Evolutionary conservation across 23 tunicate species (phyloP), one percentile per base, ranked within the genome.

Genomic region (Trididemnum nubilum): DNA sequence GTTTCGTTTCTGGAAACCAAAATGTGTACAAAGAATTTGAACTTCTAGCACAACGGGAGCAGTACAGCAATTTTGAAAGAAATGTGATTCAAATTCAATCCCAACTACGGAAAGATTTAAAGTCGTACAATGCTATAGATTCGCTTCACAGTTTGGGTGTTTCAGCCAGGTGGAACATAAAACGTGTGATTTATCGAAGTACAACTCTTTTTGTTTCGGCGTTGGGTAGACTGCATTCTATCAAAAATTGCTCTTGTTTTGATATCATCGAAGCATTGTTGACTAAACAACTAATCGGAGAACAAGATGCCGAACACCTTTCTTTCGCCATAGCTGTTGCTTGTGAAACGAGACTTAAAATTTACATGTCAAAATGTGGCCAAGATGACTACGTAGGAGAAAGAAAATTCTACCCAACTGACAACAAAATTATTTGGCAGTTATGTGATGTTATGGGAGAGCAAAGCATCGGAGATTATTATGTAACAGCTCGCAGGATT

Each of bases 171-270:
- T 73, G 78, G 29, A 54, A 77, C 31, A 77, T 77, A 22, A 77
- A 77, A 30, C 35, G 81, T 24, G 67, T 77, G 2, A 36, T 77
- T 52, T 77, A 77, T 77, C 81, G 81, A 15, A 77, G 37, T 36
- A 57, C 40, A 1, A 51, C 66, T 27, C 26, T 77, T 66, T 77
- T 77, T 54, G 51, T 77, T 52, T 77, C 67, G 2, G 81, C 67
- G 4, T 29, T 77, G 26, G 81, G 38, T 12, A 35, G 51, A 1
- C 25, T 52, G 21, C n/a, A 52, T 2, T 2, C 36, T 2, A 77
- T 54, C 5, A 39, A 77, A 19, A 33, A 52, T 4, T 3, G 19
- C 26, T 77, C 67, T 54, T 77, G 66, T 22, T 77, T 77, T 57
- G 67, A 77, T 15, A 32, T 77, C 30, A 30, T 77, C 2, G 24